Percentiles rank a stretch among this genome's conserved stretches.
phyloP scores from a whole-genome alignment of 2,113 vertebrate species.

The Carettochelys insculpta region DNA sequence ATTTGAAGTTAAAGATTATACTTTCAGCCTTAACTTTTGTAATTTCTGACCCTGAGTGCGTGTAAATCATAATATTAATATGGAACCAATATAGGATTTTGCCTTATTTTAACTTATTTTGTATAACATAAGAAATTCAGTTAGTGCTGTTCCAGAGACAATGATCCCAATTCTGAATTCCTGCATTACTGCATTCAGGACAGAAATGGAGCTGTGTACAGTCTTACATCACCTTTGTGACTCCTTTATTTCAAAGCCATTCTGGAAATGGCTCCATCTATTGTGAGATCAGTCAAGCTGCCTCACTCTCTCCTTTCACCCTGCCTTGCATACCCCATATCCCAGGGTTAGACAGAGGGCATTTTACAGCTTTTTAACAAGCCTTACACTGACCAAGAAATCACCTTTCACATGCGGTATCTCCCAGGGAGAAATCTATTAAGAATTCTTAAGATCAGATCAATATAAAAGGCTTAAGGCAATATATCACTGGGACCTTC shows the following conservation, averaged over 20 bases:
- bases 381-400: constrained; percentile 23
- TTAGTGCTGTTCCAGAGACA: not conserved
- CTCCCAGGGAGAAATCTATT: not conserved
- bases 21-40: not conserved
- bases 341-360: not conserved
- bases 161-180: not conserved
- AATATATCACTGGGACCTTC: not conserved
- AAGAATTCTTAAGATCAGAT: not conserved
- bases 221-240: not conserved
- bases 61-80: not conserved
- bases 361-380: not conserved
- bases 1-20: not conserved
- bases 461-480: not conserved
- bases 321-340: not conserved
- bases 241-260: not conserved
- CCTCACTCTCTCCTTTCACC: not conserved
- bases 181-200: not conserved
- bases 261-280: not conserved
- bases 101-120: not conserved
- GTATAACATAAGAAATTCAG: not conserved
- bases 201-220: not conserved
- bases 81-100: not conserved
- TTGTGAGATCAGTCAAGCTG: not conserved
- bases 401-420: not conserved
- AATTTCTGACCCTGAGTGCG: not conserved